Evolutionary conservation across 2,888 invertebrate species (phyloP).

Genomic region (Glyphotaelius pellucidus): DNA sequence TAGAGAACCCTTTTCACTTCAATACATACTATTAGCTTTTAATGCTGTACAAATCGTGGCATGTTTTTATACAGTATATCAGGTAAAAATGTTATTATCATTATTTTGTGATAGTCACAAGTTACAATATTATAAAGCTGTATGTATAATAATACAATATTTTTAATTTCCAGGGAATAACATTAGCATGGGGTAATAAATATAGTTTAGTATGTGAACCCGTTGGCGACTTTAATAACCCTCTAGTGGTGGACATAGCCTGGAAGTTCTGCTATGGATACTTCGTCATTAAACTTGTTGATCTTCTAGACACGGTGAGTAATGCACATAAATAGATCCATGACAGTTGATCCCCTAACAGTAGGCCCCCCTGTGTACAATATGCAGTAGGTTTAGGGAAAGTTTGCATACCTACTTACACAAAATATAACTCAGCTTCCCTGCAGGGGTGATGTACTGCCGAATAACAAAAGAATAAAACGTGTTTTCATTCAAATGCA

Average conservation of each 20-base stretch:
- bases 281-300: conserved; percentile 83
- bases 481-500: too few relatives aligned
- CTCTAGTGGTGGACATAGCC: conserved; percentile 79
- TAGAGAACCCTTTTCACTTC: conserved; percentile 80
- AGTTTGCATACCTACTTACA: too few relatives aligned
- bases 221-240: conserved; percentile 81
- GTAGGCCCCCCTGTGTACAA: too few relatives aligned
- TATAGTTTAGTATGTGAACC: conserved; percentile 85
- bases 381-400: too few relatives aligned
- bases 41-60: conserved; percentile 82
- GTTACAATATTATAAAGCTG: background rate
- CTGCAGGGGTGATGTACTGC: too few relatives aligned
- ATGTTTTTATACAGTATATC: conserved; percentile 79
- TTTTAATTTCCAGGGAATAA: conserved; percentile 73
- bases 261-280: conserved; percentile 81
- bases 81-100: conserved; percentile 72
- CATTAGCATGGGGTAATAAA: conserved; percentile 78
- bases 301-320: conserved; percentile 85
- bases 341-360: too few relatives aligned
- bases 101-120: background rate
- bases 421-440: too few relatives aligned
- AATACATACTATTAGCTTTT: conserved; percentile 80
- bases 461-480: too few relatives aligned
- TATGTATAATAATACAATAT: background rate
- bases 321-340: background rate